Percentiles rank a stretch among this genome's conserved stretches.
Evolutionary conservation across 2,113 vertebrate genomes (phyloP).

Genomic region (Reinhardtius hippoglossoides): DNA sequence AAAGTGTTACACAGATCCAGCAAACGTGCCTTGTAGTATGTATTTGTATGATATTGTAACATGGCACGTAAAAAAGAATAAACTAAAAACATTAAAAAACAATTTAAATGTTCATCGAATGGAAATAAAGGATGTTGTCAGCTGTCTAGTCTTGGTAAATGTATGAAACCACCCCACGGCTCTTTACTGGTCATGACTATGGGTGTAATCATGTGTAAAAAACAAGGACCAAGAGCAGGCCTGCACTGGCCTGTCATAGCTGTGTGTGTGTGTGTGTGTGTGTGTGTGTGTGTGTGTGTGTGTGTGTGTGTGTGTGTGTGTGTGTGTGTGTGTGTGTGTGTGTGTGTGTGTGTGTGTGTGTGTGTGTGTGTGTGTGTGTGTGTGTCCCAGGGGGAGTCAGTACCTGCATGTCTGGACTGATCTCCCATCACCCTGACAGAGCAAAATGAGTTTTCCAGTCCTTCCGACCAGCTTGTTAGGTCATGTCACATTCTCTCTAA

Average conservation of each 20-base stretch:
- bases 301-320: constrained; percentile 24
- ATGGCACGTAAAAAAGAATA: too few relatives aligned
- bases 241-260: constrained; percentile 53
- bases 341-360: constrained; percentile 42
- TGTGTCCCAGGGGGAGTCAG: constrained; percentile 41
- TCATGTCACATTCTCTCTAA: constrained; percentile 57
- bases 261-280: constrained; percentile 17
- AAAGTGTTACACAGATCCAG: too few relatives aligned
- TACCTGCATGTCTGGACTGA: constrained; percentile 66
- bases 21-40: too few relatives aligned
- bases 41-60: too few relatives aligned
- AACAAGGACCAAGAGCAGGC: constrained; percentile 43
- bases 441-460: constrained; percentile 48
- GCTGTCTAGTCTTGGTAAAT: neutral
- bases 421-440: constrained; percentile 53
- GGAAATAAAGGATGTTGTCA: neutral
- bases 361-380: constrained; percentile 29
- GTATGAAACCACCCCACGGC: constrained; percentile 12
- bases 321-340: constrained; percentile 27
- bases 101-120: neutral
- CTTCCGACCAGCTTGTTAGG: constrained; percentile 57
- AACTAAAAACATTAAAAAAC: neutral
- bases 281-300: constrained; percentile 6
- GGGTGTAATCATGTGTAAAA: constrained; percentile 33
- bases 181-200: constrained; percentile 12